Conservation (phyloP, 2,113 vertebrate genomes). For the Halichoeres trimaculatus region DNA sequence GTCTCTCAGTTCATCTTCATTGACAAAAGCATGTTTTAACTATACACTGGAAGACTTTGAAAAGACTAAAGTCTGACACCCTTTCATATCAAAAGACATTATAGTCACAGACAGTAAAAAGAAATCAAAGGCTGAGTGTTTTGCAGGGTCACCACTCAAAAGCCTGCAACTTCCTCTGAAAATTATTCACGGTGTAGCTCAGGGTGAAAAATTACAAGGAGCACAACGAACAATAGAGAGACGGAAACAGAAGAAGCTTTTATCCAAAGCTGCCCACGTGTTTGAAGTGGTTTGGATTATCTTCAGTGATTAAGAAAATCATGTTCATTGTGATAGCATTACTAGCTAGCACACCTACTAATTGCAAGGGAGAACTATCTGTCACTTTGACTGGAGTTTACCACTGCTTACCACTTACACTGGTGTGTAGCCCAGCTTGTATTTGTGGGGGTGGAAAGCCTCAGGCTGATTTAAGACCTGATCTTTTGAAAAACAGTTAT, state of each 20-base stretch:
- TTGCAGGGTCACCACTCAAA: background rate
- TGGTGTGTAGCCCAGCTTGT: too few species aligned
- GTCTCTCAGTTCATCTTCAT: constrained; percentile 5
- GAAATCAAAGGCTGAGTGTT: background rate
- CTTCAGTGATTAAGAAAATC: background rate
- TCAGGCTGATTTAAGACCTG: too few species aligned
- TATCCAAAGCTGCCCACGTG: background rate
- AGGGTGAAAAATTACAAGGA: too few species aligned
- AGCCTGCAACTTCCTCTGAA: too few species aligned
- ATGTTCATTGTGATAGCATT: background rate
- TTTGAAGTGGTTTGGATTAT: background rate
- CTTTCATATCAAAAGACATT: background rate
- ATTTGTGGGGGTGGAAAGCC: too few species aligned
- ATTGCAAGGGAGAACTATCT: background rate
- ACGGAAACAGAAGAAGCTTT: too few species aligned
- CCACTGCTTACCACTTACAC: too few species aligned
- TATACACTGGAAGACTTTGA: background rate
- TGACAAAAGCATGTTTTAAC: background rate
- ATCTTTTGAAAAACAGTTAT: too few species aligned
- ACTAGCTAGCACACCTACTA: background rate
- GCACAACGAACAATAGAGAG: too few species aligned
- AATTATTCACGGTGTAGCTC: too few species aligned
- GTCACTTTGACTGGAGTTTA: background rate
- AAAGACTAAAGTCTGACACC: background rate
- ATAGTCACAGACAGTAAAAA: background rate